Evolutionary conservation across 2,888 invertebrate genomes (phyloP).

Genomic region (Nomada lathburiana): DNA sequence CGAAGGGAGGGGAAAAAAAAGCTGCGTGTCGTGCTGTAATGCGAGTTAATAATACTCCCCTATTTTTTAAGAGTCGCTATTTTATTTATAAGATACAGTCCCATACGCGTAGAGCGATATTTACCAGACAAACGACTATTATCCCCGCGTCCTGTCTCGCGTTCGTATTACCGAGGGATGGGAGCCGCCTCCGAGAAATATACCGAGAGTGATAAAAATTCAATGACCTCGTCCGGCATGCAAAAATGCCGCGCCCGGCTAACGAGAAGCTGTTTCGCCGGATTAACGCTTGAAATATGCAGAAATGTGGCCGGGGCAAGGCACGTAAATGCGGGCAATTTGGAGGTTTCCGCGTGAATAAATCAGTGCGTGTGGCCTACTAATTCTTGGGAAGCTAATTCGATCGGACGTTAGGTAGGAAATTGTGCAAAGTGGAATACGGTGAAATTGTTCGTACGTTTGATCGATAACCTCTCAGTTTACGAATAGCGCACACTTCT

Average conservation of each 20-base stretch:
- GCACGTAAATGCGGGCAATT: not conserved
- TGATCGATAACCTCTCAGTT: too few species aligned
- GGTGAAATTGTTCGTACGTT: too few species aligned
- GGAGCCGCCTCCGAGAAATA: conserved; percentile 45
- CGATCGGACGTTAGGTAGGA: not conserved
- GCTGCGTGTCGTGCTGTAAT: conserved; percentile 76
- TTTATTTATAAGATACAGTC: conserved; percentile 78
- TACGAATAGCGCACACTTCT: too few species aligned
- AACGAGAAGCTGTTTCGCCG: not conserved
- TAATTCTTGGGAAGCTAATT: not conserved
- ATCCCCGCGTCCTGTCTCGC: conserved; percentile 52
- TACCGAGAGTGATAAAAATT: conserved; percentile 53
- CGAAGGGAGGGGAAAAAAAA: conserved; percentile 14
- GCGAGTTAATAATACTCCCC: conserved; percentile 82
- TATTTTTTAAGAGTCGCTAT: conserved; percentile 78
- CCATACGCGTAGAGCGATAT: conserved; percentile 65
- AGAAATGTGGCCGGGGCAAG: not conserved
- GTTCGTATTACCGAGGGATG: conserved; percentile 47
- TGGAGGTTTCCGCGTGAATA: not conserved
- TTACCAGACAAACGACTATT: conserved; percentile 66
- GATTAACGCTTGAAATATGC: not conserved
- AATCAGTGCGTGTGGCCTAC: not conserved
- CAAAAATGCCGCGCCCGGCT: conserved; percentile 15
- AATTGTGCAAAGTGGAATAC: too few species aligned
- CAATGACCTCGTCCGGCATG: conserved; percentile 18